Evolutionary conservation across 1,140 invertebrate genomes (phyloP).

Genomic region (Phymorhynchus buccinoides): DNA sequence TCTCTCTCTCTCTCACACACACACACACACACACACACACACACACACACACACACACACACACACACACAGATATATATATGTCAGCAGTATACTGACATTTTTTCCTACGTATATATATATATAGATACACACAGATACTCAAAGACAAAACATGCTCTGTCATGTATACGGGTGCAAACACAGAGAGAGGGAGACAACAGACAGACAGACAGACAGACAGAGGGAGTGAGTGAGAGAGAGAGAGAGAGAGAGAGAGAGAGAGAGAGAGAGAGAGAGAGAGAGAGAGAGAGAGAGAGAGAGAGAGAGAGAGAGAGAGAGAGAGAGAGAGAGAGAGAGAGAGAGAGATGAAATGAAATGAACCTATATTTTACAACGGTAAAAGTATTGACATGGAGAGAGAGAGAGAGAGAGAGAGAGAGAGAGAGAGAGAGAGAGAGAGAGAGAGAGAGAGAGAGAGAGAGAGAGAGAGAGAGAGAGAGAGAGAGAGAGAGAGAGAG

Average conservation of each 20-base stretch:
- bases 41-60: not conserved
- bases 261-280: not conserved
- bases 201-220: no score
- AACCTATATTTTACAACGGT: no score
- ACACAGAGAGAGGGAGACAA: no score
- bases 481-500: no score
- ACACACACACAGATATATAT: not conserved
- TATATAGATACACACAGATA: not conserved
- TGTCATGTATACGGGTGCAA: not conserved
- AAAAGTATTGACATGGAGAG: no score
- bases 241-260: not conserved
- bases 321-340: constrained; percentile 1
- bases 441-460: no score
- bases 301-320: not conserved
- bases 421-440: no score
- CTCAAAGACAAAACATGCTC: not conserved
- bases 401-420: no score
- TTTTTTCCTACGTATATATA: not conserved
- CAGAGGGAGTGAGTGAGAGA: not conserved
- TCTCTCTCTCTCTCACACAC: constrained; percentile 3
- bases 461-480: no score
- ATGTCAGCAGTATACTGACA: not conserved
- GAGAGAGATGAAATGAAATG: not conserved
- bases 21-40: constrained; percentile 11
- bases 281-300: not conserved